A percentile compares a stretch with the other conserved stretches of the same genome.
Conservation (phyloP, 2,113 vertebrate species). For the Aptenodytes forsteri region DNA sequence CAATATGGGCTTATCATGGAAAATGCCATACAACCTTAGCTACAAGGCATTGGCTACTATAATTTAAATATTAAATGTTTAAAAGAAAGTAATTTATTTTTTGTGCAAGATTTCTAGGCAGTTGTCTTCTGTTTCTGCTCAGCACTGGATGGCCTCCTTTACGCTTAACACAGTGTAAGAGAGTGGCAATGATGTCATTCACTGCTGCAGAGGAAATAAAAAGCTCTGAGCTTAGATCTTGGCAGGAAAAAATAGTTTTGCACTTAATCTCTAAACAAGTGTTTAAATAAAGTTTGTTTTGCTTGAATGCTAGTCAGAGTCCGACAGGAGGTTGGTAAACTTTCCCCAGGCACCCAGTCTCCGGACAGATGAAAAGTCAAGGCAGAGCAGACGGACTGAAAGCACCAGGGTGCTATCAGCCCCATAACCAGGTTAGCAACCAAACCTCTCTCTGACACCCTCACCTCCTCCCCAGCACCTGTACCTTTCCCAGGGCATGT, state of each 20-base stretch:
- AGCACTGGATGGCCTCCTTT: background rate
- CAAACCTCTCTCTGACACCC: background rate
- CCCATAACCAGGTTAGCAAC: background rate
- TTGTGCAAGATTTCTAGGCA: background rate
- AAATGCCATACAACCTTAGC: background rate
- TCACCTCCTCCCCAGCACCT: background rate
- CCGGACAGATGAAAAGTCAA: background rate
- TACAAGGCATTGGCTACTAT: background rate
- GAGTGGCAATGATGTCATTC: conserved; percentile 29
- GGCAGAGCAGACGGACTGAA: background rate
- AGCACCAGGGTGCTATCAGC: background rate
- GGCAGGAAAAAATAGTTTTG: conserved; percentile 46
- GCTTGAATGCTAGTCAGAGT: conserved; percentile 15
- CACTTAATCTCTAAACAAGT: conserved; percentile 53
- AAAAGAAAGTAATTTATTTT: background rate
- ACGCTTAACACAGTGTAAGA: background rate
- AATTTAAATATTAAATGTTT: background rate
- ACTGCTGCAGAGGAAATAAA: conserved; percentile 33
- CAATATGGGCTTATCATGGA: background rate
- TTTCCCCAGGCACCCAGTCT: background rate
- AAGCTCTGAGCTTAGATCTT: conserved; percentile 3
- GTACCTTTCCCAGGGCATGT: background rate
- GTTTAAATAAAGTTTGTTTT: conserved; percentile 45
- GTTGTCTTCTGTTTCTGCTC: background rate
- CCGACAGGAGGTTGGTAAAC: background rate